A percentile compares a stretch with the other conserved stretches of the same genome.
These are phyloP conservation scores for Acanthurus leucopareius DNA, from an alignment of 2,797 vertebrate genomes.

Conservation along the genomic window DNA sequence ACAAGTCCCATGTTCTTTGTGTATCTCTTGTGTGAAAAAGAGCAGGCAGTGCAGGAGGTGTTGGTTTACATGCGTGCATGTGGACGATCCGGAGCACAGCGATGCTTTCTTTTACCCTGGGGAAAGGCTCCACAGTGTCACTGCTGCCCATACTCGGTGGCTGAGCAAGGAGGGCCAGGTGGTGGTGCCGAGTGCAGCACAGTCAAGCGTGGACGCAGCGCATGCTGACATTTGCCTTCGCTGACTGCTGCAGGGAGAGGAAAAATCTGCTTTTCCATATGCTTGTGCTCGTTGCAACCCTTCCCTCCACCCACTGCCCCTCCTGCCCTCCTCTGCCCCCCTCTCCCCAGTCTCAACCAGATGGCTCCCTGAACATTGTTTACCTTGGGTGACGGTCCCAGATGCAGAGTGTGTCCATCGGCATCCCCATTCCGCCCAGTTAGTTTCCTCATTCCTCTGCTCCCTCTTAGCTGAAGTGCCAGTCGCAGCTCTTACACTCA, in stretches of 20 bases:
- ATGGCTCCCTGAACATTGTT: constrained; percentile 99
- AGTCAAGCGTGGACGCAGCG: constrained; percentile 94
- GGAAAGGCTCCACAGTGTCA: constrained; percentile 92
- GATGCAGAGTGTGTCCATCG: constrained; percentile 89
- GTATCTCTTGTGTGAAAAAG: constrained; percentile 72
- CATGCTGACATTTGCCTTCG: constrained; percentile 94
- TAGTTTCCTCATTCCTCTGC: constrained; percentile 77
- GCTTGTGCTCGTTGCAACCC: constrained; percentile 92
- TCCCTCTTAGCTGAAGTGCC: constrained; percentile 62
- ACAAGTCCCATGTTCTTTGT: constrained; percentile 42
- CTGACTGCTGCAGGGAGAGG: constrained; percentile 95
- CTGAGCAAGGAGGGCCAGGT: constrained; percentile 98
- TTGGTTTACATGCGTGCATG: constrained; percentile 72
- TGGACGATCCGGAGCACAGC: constrained; percentile 73
- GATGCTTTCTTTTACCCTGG: constrained; percentile 89
- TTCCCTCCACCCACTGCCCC: constrained; percentile 84
- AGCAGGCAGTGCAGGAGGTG: constrained; percentile 72
- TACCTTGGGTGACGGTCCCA: constrained; percentile 96
- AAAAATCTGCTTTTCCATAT: constrained; percentile 99
- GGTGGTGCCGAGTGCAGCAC: constrained; percentile 94
- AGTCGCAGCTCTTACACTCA: constrained; percentile 45
- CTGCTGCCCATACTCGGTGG: constrained; percentile 95
- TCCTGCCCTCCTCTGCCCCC: constrained; percentile 73
- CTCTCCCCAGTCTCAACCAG: constrained; percentile 92
- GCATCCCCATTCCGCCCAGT: constrained; percentile 78